These are phyloP conservation scores for Hiodon alosoides DNA, from an alignment of 2,113 vertebrate species.

Conservation along the genomic window DNA sequence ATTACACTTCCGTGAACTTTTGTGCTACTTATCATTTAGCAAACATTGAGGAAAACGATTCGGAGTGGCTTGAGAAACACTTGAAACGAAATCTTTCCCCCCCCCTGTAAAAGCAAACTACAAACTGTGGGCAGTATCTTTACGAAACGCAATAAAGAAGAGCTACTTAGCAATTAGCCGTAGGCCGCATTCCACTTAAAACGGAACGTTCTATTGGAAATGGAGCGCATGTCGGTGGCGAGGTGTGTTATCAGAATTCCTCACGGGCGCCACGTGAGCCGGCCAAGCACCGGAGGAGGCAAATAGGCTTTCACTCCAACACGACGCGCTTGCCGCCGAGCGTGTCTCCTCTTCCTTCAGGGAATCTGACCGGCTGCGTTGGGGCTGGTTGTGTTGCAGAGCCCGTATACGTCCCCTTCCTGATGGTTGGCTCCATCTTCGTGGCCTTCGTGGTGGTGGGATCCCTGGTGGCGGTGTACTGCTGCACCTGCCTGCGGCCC, in stretches of 20 bases:
- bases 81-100: too few relatives aligned
- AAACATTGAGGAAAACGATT: too few relatives aligned
- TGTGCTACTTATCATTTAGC: too few relatives aligned
- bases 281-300: too few relatives aligned
- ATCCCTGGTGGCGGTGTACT: conserved; percentile 88
- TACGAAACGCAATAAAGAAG: neutral
- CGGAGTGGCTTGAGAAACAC: too few relatives aligned
- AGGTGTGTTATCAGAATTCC: neutral
- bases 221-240: neutral
- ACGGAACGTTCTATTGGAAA: neutral
- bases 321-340: neutral
- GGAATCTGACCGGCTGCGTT: too few relatives aligned
- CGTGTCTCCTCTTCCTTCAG: neutral
- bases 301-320: too few relatives aligned
- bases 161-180: neutral
- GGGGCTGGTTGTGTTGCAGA: conserved; percentile 58
- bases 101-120: neutral
- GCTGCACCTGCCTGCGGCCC: conserved; percentile 90
- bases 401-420: conserved; percentile 91
- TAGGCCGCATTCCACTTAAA: neutral
- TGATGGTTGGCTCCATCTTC: conserved; percentile 94
- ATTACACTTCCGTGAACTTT: too few relatives aligned
- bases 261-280: too few relatives aligned
- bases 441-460: conserved; percentile 90
- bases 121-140: neutral